Evolutionary conservation across 2,797 vertebrate genomes (phyloP).

Genomic region (Perodicticus potto): DNA sequence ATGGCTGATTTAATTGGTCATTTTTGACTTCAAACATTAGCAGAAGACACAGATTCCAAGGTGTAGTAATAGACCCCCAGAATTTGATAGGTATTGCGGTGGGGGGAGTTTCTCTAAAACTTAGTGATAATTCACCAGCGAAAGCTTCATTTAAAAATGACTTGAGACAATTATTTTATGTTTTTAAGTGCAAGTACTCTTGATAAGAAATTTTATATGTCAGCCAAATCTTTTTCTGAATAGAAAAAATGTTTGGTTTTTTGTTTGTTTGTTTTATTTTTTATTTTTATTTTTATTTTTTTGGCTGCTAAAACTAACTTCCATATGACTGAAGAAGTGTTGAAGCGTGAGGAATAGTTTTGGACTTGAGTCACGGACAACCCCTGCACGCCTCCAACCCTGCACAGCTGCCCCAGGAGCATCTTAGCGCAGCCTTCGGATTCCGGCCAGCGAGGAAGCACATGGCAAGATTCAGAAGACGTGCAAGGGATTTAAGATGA

Average conservation of each 20-base stretch:
- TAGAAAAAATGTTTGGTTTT: neutral
- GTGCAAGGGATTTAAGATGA: neutral
- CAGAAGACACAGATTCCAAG: neutral
- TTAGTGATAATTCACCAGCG: neutral
- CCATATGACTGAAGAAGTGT: neutral
- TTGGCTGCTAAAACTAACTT: constrained; percentile 16
- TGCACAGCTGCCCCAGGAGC: neutral
- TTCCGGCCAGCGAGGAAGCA: neutral
- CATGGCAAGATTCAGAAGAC: neutral
- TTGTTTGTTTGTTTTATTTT: neutral
- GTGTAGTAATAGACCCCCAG: neutral
- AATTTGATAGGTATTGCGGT: neutral
- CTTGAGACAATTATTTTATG: neutral
- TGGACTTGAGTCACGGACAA: neutral
- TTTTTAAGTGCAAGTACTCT: constrained; percentile 4
- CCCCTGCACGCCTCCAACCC: neutral
- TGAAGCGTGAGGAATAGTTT: neutral
- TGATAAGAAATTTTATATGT: neutral
- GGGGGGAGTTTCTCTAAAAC: neutral
- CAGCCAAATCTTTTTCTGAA: neutral
- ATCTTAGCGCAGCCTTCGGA: neutral
- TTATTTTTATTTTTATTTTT: neutral
- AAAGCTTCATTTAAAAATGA: neutral
- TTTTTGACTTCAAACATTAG: neutral
- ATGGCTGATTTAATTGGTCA: neutral